Percentiles rank a stretch among this genome's conserved stretches.
Conservation (phyloP, 2,888 invertebrate species). For the Athalia rosae region DNA sequence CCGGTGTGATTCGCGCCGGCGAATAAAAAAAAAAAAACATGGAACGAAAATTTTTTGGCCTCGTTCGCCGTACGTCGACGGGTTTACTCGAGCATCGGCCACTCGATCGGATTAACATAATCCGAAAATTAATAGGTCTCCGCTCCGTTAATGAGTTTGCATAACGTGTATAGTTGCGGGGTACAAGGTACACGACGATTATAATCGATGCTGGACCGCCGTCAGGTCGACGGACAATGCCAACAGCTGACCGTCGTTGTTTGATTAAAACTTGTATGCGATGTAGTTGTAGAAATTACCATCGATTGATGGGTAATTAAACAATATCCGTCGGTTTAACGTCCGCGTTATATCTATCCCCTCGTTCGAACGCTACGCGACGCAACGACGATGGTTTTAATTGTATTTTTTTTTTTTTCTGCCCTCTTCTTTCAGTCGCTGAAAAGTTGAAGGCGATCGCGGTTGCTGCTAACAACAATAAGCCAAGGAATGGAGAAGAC, state of each 20-base stretch:
- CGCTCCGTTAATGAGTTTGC: conserved; percentile 52
- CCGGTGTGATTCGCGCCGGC: neutral
- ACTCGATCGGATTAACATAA: conserved; percentile 48
- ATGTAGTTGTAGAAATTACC: neutral
- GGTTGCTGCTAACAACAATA: neutral
- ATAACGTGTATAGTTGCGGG: neutral
- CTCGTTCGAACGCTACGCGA: no score
- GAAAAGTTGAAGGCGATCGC: neutral
- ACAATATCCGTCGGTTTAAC: no score
- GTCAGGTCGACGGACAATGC: neutral
- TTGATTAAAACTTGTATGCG: neutral
- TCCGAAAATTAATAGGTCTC: conserved; percentile 54
- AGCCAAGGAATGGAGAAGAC: conserved; percentile 65
- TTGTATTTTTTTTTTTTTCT: no score
- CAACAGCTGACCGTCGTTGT: neutral
- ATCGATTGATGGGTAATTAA: no score
- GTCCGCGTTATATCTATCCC: no score
- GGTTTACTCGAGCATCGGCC: no score
- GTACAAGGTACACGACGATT: conserved; percentile 7
- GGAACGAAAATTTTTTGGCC: no score
- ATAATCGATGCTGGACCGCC: conserved; percentile 12
- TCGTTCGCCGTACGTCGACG: no score
- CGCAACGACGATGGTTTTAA: no score
- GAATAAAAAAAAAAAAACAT: no score
- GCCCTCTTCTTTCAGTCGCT: conserved; percentile 15